Evolutionary conservation across 2,113 vertebrate genomes (phyloP).

Genomic region (Cephalopterus ornatus): DNA sequence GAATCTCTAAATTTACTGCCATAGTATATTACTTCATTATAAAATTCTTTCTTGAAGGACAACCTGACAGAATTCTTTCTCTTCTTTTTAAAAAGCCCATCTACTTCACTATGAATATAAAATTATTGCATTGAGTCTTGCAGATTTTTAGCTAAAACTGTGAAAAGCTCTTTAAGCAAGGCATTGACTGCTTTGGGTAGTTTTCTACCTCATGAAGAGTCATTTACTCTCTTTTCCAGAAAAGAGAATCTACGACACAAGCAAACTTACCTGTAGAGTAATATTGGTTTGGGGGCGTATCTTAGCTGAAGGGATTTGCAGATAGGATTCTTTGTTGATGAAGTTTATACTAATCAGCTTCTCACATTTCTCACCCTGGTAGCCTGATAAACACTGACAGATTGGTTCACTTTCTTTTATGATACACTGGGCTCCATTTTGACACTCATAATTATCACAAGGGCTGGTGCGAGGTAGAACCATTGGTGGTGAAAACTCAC

Average conservation of each 20-base stretch:
- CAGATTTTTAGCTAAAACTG: neutral
- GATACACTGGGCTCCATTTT: constrained; percentile 93
- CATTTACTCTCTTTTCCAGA: neutral
- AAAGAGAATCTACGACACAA: neutral
- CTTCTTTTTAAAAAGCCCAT: neutral
- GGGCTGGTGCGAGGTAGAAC: constrained; percentile 95
- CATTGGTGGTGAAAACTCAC: constrained; percentile 95
- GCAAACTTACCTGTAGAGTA: constrained; percentile 86
- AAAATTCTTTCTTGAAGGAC: neutral
- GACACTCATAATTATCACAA: constrained; percentile 94
- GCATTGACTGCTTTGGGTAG: neutral
- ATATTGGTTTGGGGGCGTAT: constrained; percentile 89
- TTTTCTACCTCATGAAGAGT: neutral
- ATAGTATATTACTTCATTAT: neutral
- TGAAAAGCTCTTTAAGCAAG: neutral
- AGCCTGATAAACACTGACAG: constrained; percentile 93
- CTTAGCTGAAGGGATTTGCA: constrained; percentile 89
- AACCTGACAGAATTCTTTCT: neutral
- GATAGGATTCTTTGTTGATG: constrained; percentile 89
- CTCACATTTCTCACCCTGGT: constrained; percentile 91
- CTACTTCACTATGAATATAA: neutral
- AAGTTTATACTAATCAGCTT: constrained; percentile 94
- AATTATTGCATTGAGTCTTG: neutral
- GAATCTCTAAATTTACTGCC: neutral
- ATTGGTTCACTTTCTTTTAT: constrained; percentile 83